phyloP scores from a whole-genome alignment of 2,888 invertebrate species.

The Halictus quadricinctus region DNA sequence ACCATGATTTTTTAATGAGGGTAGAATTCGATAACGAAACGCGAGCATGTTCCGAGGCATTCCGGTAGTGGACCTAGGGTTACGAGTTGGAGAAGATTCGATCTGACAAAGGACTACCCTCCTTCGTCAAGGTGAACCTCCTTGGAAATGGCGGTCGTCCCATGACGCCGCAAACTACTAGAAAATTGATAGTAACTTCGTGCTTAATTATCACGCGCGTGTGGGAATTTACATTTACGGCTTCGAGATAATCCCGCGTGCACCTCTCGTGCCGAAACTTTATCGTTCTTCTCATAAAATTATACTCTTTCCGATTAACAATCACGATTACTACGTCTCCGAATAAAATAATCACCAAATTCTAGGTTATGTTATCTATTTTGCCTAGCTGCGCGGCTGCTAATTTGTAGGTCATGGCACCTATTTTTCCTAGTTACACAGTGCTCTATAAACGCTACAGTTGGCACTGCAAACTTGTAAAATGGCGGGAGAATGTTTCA shows the following conservation, averaged over 20 bases:
- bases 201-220: constrained; percentile 70
- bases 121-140: constrained; percentile 63
- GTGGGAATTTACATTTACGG: not conserved
- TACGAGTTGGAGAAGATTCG: constrained; percentile 55
- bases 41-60: not conserved
- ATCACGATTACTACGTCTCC: not conserved
- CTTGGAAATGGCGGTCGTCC: constrained; percentile 71
- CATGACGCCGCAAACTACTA: constrained; percentile 75
- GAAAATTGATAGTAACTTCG: constrained; percentile 76
- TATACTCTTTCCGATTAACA: not conserved
- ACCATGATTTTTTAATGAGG: not conserved
- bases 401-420: no score
- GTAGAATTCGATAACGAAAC: not conserved
- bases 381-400: no score
- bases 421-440: no score
- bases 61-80: not conserved
- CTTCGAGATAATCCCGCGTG: not conserved
- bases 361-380: no score
- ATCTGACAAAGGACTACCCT: constrained; percentile 67
- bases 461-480: no score
- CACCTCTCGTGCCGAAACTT: not conserved
- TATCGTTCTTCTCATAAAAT: not conserved
- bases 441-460: no score
- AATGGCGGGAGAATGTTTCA: no score
- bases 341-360: no score